Percentiles rank a stretch among this genome's conserved stretches.
phyloP scores from a whole-genome alignment of 1,140 invertebrate species.

The Trichonephila clavipes region DNA sequence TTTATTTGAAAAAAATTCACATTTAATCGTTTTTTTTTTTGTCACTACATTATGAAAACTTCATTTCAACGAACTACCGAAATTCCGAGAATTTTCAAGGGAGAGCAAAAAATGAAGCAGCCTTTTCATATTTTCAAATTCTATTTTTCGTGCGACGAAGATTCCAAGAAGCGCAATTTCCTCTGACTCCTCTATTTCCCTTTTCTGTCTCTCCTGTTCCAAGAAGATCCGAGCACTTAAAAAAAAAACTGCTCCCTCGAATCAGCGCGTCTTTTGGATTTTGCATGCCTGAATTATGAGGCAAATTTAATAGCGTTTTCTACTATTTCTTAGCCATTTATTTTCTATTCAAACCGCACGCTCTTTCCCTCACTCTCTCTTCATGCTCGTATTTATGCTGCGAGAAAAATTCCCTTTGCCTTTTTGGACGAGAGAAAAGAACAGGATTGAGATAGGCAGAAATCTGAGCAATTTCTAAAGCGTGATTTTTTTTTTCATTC shows the following conservation, averaged over 20 bases:
- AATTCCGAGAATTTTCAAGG: no score
- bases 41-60: no score
- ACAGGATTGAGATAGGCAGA: constrained; percentile 31
- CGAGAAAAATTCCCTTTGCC: constrained; percentile 44
- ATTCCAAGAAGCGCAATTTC: constrained; percentile 19
- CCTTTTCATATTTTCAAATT: no score
- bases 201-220: neutral
- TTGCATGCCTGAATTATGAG: constrained; percentile 45
- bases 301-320: constrained; percentile 69
- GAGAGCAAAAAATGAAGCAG: no score
- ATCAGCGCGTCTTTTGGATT: constrained; percentile 12
- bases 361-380: neutral
- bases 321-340: constrained; percentile 59
- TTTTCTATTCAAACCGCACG: constrained; percentile 38
- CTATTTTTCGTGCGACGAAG: neutral
- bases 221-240: neutral
- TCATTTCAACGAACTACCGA: no score
- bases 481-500: constrained; percentile 18
- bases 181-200: neutral
- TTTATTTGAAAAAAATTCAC: no score
- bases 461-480: constrained; percentile 70
- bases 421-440: constrained; percentile 38
- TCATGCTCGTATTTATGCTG: neutral
- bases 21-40: no score
- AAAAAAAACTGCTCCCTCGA: neutral